These are phyloP conservation scores for Matsumyia berberina DNA, from an alignment of 2,888 invertebrate genomes.

Conservation along the genomic window DNA sequence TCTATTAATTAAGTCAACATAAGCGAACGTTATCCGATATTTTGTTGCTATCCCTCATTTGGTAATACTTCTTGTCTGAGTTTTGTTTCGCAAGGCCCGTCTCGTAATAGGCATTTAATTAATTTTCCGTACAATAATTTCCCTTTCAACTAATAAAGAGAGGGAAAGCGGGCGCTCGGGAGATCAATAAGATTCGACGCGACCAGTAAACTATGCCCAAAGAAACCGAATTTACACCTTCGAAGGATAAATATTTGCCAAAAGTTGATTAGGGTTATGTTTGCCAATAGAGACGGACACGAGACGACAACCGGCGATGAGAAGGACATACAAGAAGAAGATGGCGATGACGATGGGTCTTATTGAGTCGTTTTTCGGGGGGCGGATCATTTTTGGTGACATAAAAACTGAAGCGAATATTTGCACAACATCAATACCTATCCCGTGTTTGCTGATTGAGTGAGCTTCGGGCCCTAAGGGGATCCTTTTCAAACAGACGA, in stretches of 20 bases:
- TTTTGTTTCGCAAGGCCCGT: background rate
- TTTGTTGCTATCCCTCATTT: conserved; percentile 47
- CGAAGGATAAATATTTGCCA: conserved; percentile 65
- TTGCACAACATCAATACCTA: conserved; percentile 58
- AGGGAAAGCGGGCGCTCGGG: background rate
- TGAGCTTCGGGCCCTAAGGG: conserved; percentile 13
- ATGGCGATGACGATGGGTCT: background rate
- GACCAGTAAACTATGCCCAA: conserved; percentile 56
- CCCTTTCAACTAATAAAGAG: background rate
- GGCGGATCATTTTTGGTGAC: conserved; percentile 59
- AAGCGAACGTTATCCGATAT: conserved; percentile 58
- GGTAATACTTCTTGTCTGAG: conserved; percentile 33
- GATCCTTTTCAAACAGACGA: conserved; percentile 49
- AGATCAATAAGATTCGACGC: conserved; percentile 57
- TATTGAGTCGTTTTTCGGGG: conserved; percentile 51
- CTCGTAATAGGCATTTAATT: conserved; percentile 69
- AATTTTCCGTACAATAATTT: conserved; percentile 41
- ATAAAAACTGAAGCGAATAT: conserved; percentile 58
- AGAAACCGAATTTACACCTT: conserved; percentile 67
- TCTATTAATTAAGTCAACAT: conserved; percentile 67
- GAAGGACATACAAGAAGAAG: conserved; percentile 11
- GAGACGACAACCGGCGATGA: no score
- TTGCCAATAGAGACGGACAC: conserved; percentile 38
- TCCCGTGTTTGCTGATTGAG: conserved; percentile 39
- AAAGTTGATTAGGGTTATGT: conserved; percentile 74